These are phyloP conservation scores for Germaria angustata DNA, from an alignment of 2,888 invertebrate species.

Conservation along the genomic window DNA sequence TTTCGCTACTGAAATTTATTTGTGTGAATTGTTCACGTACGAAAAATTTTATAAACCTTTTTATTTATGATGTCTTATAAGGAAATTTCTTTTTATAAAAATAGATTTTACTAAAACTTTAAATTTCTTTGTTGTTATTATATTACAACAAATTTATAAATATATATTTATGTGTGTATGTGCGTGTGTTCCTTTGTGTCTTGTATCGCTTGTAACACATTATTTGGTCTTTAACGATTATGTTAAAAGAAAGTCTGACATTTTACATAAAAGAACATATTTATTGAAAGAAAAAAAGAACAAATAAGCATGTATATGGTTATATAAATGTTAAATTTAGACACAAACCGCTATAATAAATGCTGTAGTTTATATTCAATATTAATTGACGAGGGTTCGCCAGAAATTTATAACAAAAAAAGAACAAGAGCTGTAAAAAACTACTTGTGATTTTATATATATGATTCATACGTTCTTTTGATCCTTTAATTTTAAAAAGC, in stretches of 20 bases:
- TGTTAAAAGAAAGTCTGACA: neutral
- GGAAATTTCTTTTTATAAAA: neutral
- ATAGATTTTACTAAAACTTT: neutral
- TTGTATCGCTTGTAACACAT: neutral
- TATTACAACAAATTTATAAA: too few relatives aligned
- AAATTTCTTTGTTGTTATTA: neutral
- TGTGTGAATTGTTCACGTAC: neutral
- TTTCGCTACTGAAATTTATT: neutral
- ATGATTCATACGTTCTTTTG: too few relatives aligned
- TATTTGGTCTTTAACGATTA: constrained; percentile 5
- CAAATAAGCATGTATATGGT: too few relatives aligned
- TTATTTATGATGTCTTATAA: constrained; percentile 50
- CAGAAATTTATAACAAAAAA: too few relatives aligned
- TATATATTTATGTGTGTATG: too few relatives aligned
- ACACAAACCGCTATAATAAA: constrained; percentile 63
- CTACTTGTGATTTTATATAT: too few relatives aligned
- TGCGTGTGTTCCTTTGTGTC: constrained; percentile 10
- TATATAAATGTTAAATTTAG: constrained; percentile 3
- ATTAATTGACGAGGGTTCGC: neutral
- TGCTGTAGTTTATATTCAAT: neutral
- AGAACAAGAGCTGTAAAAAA: too few relatives aligned
- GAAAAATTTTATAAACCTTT: too few relatives aligned
- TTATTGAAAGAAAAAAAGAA: constrained; percentile 19
- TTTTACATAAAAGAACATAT: constrained; percentile 46
- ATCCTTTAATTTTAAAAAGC: too few relatives aligned